phyloP scores from a whole-genome alignment of 2,113 vertebrate genomes.

The Antechinus stuartii region DNA sequence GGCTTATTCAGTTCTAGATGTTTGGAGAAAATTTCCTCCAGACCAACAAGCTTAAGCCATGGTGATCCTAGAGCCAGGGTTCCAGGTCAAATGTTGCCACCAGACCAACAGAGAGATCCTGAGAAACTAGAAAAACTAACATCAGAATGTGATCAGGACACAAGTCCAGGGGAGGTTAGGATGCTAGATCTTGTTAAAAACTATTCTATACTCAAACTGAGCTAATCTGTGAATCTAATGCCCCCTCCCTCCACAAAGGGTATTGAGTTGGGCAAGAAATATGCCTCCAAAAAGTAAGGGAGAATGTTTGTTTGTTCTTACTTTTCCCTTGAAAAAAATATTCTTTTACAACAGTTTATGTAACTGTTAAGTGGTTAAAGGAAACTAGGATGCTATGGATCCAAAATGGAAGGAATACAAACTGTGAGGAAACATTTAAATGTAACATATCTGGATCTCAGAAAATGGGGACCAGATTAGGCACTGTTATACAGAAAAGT shows the following conservation, averaged over 20 bases:
- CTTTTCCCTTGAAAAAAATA: background rate
- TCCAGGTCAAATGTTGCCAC: background rate
- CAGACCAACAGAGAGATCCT: background rate
- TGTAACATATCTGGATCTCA: background rate
- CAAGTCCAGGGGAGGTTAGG: background rate
- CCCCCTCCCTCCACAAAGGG: too few species aligned
- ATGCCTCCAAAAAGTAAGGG: background rate
- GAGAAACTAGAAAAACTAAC: background rate
- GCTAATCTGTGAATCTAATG: background rate
- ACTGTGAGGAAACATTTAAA: background rate
- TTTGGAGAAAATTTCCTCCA: background rate
- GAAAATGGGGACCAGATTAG: background rate
- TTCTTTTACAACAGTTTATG: background rate
- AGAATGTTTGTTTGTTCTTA: background rate
- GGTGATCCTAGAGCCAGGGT: background rate
- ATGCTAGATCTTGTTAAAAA: background rate
- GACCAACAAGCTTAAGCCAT: background rate
- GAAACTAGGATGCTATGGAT: too few species aligned
- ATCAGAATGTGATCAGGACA: background rate
- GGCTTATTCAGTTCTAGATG: background rate
- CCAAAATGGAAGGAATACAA: background rate
- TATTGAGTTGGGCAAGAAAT: background rate
- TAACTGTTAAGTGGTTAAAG: background rate
- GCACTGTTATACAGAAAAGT: background rate
- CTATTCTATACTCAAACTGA: background rate